A percentile compares a stretch with the other conserved stretches of the same genome.
Conservation (phyloP, 2,888 invertebrate genomes). For the Agrotis puta region DNA sequence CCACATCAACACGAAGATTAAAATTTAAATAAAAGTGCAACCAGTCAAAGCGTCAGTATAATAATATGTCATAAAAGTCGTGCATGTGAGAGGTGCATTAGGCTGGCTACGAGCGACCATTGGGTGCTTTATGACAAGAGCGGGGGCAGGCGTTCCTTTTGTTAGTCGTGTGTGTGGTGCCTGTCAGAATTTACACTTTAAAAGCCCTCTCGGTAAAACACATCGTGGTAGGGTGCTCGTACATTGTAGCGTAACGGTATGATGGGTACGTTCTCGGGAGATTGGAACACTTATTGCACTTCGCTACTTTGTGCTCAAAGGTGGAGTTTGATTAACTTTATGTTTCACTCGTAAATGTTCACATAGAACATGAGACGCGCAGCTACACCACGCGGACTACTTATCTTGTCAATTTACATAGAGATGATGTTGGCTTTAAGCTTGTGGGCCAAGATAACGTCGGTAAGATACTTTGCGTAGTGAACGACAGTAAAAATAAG, state of each 20-base stretch:
- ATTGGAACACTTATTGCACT: conserved; percentile 22
- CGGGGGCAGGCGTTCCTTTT: conserved; percentile 34
- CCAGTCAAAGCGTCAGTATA: conserved; percentile 8
- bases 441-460: too few species aligned
- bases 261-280: not conserved
- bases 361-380: not conserved
- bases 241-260: conserved; percentile 14
- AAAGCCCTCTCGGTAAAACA: conserved; percentile 44
- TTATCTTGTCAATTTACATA: not conserved
- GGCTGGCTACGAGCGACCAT: conserved; percentile 39
- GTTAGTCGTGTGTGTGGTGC: conserved; percentile 39
- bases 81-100: conserved; percentile 26
- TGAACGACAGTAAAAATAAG: not conserved
- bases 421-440: not conserved
- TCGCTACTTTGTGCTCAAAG: conserved; percentile 14
- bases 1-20: conserved; percentile 5
- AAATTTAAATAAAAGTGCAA: conserved; percentile 15
- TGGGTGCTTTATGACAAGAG: conserved; percentile 51
- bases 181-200: conserved; percentile 55
- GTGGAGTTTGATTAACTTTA: not conserved
- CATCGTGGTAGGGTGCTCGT: conserved; percentile 18
- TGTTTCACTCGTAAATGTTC: not conserved
- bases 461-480: not conserved
- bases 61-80: conserved; percentile 43
- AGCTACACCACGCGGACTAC: not conserved